Base-by-base conservation (phyloP, 2,797 vertebrate species). In the Nannoperca australis region DNA sequence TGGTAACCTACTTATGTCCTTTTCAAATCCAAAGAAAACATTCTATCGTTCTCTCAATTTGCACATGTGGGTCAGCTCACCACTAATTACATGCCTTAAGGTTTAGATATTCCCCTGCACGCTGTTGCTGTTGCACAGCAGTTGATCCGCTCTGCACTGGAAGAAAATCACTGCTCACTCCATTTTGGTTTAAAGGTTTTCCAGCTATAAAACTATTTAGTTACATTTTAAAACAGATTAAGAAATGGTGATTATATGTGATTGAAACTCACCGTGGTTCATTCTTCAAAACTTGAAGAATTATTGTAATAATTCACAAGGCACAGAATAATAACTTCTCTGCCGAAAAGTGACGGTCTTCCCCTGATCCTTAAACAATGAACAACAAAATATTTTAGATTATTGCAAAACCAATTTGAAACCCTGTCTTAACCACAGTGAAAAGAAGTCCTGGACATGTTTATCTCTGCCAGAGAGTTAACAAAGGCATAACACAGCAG, bases 41-140 rank as follows among this genome's bases (percentile, higher is more conserved):
- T 50, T 75, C 68, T 32, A 20, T 69, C 66, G 76, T 66, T 76
- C 75, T 72, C 70, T 64, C 60, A 47, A 42, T 81, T 78, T 87
- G 62, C 72, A 72, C 83, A 88, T 86, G 76, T 91, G 81, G 88
- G 85, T 78, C 83, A 90, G 67, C 66, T 58, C 44, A 38, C 88
- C 86, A 69, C 88, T 88, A 81, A 88, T 82, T 65, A 82, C 80
- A 86, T 75, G 40, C 73, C 83, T 49, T 47, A 63, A 53, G 75
- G 69, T 88, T 91, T 73, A 68, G 61, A 79, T 70, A 59, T 78
- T 75, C 75, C 65, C 42, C 56, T 73, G 70, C 67, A 72, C 85
- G 87, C 71, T 87, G 66, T 80, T 73, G 22, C 67, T 53, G 40
- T 78, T 89, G 66, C 70, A 13, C 40, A 50, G 62, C 61, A 50